Percentiles rank a stretch among this genome's conserved stretches.
Evolutionary conservation across 2,797 vertebrate genomes (phyloP).

Genomic region (Hoplostethus mediterraneus): DNA sequence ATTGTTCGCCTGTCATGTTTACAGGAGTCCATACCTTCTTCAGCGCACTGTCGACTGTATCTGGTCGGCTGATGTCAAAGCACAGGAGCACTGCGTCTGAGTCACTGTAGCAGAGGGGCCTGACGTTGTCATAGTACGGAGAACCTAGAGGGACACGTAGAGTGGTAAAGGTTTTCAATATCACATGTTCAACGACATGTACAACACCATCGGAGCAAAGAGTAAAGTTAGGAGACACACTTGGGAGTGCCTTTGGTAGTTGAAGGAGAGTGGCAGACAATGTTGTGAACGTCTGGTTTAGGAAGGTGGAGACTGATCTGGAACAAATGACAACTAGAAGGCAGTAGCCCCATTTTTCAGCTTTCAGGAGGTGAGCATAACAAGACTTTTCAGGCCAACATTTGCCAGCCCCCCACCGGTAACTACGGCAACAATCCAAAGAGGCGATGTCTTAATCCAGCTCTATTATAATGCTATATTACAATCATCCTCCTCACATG

Average conservation of each 20-base stretch:
- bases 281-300: not conserved
- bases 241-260: too few relatives aligned
- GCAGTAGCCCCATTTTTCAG: not conserved
- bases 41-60: conserved; percentile 90
- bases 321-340: not conserved
- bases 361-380: not conserved
- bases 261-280: too few relatives aligned
- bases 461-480: conserved; percentile 50
- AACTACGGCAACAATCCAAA: conserved; percentile 55
- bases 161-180: not conserved
- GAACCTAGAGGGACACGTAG: conserved; percentile 84
- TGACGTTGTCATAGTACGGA: conserved; percentile 96
- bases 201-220: not conserved
- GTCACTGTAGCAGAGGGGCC: conserved; percentile 97
- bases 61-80: conserved; percentile 94
- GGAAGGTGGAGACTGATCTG: not conserved
- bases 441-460: conserved; percentile 41
- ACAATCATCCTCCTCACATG: conserved; percentile 50
- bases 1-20: not conserved
- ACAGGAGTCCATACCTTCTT: conserved; percentile 88
- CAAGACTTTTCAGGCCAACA: not conserved
- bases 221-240: too few relatives aligned
- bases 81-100: conserved; percentile 94
- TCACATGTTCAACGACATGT: not conserved
- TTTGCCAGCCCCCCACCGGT: conserved; percentile 16